Evolutionary conservation across 1,140 invertebrate genomes (phyloP), one percentile per base, ranked within the genome.

Genomic region (Zelostemma sp.): DNA sequence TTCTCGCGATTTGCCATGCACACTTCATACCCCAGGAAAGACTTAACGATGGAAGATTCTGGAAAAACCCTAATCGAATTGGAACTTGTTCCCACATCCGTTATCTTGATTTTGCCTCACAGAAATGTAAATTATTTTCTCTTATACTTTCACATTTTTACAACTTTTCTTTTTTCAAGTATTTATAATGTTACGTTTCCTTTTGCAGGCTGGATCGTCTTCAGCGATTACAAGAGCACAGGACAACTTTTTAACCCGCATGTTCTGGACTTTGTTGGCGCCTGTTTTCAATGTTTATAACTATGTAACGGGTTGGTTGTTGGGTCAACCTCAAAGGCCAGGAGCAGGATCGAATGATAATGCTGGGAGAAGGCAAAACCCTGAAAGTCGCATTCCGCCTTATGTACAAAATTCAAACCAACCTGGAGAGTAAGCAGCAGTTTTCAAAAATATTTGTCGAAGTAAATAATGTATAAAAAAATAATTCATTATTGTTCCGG

Each of bases 11-110:
- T 93, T 75, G 87, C 88, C 1, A 84, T 96, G 56, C 93, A 91
- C 43, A 92, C 92, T 18, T 91, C 91, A 31, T 96, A 94, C 81
- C 95, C 95, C 1, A 88, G 92, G 19, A 87, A 90, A 41, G 90
- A 93, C 75, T 91, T 96, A 68, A 88, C 87, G 3, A 74, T 83
- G 2, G 82, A 86, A 1, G 89, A 93, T 58, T 88, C 92, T 69
- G 75, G 78, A 1, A 81, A 87, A 71, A 89, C 89, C 5, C 85
- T 97, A 9, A 68, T 86, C 11, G 89, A 92, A 31, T 80, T 97
- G 41, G 88, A 91, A 68, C 86, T 97, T 41, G 89, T 91, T 47
- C 95, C 95, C 0, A 93, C 91, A 43, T 91, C 94, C 15, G 92
- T 93, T 1, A 80, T 97, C 33, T 87, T 95, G 41, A 91, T 96